A percentile compares a stretch with the other conserved stretches of the same genome.
phyloP scores from a whole-genome alignment of 2,888 invertebrate genomes.

The Myathropa florea region DNA sequence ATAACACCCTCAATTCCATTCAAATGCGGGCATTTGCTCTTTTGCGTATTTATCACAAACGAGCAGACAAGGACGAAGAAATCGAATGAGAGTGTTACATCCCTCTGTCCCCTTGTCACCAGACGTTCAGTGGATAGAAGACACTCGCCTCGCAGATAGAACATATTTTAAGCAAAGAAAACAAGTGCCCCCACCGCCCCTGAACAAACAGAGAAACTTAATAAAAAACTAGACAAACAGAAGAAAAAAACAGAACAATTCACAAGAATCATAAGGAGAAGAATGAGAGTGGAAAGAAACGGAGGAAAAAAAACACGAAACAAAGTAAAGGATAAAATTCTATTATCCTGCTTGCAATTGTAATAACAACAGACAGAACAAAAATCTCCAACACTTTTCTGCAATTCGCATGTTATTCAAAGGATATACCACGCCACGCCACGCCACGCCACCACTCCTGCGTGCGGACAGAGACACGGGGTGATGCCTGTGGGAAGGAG shows the following conservation, averaged over 20 bases:
- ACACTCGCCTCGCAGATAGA: neutral
- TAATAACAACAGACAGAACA: constrained; percentile 66
- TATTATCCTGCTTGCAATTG: constrained; percentile 67
- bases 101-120: no score
- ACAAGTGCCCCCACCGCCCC: neutral
- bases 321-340: constrained; percentile 60
- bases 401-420: constrained; percentile 64
- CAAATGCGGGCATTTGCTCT: neutral
- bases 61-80: neutral
- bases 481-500: neutral
- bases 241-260: neutral
- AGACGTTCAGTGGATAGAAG: neutral
- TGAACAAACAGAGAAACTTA: neutral
- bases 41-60: neutral
- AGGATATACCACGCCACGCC: neutral
- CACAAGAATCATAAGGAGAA: neutral
- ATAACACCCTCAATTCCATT: neutral
- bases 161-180: neutral
- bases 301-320: constrained; percentile 17
- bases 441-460: neutral
- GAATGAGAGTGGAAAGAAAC: neutral
- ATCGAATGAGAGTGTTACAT: no score
- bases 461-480: neutral
- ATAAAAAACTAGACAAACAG: neutral
- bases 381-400: constrained; percentile 65